phyloP scores from a whole-genome alignment of 2,113 vertebrate genomes.

The Aphyosemion australe region DNA sequence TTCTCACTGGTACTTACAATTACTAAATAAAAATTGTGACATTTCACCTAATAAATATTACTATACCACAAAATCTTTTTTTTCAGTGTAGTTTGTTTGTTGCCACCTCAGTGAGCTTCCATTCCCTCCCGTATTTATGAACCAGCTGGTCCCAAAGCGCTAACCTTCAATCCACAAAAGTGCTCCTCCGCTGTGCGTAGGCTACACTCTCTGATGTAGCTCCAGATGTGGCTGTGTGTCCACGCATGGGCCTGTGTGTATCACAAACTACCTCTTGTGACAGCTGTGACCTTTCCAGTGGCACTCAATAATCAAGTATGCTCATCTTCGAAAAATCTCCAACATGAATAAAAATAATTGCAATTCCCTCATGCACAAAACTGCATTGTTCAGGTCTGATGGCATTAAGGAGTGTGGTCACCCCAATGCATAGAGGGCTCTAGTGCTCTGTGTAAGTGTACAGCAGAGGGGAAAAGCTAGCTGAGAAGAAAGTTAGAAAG shows the following conservation, averaged over 20 bases:
- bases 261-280: slow-evolving; percentile 28
- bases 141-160: slow-evolving; percentile 21
- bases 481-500: slow-evolving; percentile 6
- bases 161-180: slow-evolving; percentile 36
- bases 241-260: slow-evolving; percentile 1
- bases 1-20: too few species aligned
- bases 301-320: slow-evolving; percentile 19
- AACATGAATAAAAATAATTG: slow-evolving; percentile 19
- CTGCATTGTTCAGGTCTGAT: slow-evolving; percentile 1
- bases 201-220: slow-evolving; percentile 19
- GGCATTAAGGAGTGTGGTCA: neutral
- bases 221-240: slow-evolving; percentile 25
- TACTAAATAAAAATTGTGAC: too few species aligned
- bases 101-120: slow-evolving; percentile 17
- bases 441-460: neutral
- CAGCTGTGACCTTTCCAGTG: slow-evolving; percentile 46
- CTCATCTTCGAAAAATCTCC: slow-evolving; percentile 23
- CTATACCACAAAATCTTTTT: too few species aligned
- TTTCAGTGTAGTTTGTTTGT: slow-evolving; percentile 18
- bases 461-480: neutral
- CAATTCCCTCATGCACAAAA: neutral
- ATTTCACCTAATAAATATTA: too few species aligned
- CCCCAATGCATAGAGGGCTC: neutral
- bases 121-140: slow-evolving; percentile 23
- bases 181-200: slow-evolving; percentile 25